These are phyloP conservation scores for Lerista edwardsae DNA, from an alignment of 2,797 vertebrate genomes.

Conservation along the genomic window DNA sequence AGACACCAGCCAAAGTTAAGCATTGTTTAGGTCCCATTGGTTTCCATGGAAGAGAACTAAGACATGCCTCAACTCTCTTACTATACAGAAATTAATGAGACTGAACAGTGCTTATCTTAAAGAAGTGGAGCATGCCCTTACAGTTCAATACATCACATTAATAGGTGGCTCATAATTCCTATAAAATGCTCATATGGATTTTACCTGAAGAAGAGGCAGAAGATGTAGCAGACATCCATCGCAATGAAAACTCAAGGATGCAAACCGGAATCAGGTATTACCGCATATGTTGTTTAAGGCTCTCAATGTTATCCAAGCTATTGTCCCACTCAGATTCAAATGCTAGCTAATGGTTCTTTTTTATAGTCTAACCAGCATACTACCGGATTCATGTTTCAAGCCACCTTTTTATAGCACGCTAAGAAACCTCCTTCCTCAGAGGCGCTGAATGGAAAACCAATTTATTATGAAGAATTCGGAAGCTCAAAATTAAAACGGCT, in stretches of 20 bases:
- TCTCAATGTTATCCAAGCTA: conserved; percentile 23
- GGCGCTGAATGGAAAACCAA: neutral
- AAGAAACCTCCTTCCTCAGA: conserved; percentile 22
- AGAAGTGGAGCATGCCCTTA: neutral
- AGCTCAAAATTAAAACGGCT: neutral
- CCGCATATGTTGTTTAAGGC: conserved; percentile 23
- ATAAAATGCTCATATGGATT: conserved; percentile 36
- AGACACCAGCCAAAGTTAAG: neutral
- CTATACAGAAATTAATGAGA: neutral
- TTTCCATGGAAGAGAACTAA: neutral
- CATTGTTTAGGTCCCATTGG: neutral
- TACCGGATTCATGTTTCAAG: neutral
- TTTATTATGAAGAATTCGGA: neutral
- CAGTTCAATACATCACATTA: neutral
- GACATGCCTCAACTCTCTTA: neutral
- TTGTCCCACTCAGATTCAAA: neutral
- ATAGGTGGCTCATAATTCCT: neutral
- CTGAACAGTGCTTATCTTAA: neutral
- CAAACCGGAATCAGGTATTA: conserved; percentile 33
- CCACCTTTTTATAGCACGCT: conserved; percentile 9
- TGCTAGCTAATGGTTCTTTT: conserved; percentile 33
- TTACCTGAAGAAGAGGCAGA: conserved; percentile 63
- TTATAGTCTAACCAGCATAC: conserved; percentile 11
- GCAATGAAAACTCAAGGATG: conserved; percentile 30
- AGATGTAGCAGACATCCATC: conserved; percentile 51